These are phyloP conservation scores for Tretioscincus oriximinensis DNA, from an alignment of 2,113 vertebrate species.

Conservation along the genomic window DNA sequence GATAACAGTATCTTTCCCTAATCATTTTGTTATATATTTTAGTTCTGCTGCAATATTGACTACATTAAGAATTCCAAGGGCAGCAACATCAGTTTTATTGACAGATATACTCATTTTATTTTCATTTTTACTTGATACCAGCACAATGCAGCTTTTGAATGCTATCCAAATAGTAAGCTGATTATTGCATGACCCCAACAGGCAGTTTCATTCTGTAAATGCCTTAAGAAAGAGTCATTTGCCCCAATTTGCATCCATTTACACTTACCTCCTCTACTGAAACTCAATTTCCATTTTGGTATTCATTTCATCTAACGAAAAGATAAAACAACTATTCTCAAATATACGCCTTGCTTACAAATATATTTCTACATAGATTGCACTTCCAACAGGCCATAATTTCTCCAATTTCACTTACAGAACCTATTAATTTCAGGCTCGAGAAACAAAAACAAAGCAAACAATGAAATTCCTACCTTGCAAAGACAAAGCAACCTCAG, in stretches of 20 bases:
- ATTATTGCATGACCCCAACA: background rate
- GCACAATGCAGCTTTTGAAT: background rate
- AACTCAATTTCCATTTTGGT: background rate
- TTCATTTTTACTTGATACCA: background rate
- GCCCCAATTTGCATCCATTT: background rate
- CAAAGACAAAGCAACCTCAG: slow-evolving; percentile 47
- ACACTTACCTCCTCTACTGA: background rate
- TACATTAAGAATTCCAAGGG: background rate
- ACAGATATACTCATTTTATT: background rate
- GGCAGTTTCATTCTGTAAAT: background rate
- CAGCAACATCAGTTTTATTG: background rate
- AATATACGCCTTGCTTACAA: background rate
- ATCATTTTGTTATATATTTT: background rate
- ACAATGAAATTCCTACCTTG: slow-evolving; percentile 53
- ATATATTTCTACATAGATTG: slow-evolving; percentile 22
- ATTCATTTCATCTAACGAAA: background rate
- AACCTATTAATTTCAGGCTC: slow-evolving; percentile 56
- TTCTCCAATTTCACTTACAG: slow-evolving; percentile 30
- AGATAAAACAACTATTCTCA: background rate
- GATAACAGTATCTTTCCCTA: background rate
- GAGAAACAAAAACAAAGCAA: slow-evolving; percentile 36
- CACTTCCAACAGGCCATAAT: slow-evolving; percentile 6
- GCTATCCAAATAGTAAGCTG: background rate
- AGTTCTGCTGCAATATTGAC: background rate
- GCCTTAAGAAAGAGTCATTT: background rate